Conservation (phyloP, 2,797 vertebrate species). For the Dermochelys coriacea region DNA sequence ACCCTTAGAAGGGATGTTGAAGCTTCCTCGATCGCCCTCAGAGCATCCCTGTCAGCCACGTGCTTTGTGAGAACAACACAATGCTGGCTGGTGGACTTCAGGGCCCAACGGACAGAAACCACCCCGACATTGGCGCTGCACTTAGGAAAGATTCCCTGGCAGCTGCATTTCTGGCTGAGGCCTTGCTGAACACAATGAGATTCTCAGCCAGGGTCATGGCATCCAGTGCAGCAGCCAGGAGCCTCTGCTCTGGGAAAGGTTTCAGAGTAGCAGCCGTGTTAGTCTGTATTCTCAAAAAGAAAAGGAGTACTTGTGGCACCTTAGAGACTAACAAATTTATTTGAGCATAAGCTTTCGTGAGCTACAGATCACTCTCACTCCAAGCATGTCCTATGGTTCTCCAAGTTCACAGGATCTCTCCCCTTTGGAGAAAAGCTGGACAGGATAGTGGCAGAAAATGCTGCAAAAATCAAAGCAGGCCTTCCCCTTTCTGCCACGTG, state of each 20-base stretch:
- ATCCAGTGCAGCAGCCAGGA: neutral
- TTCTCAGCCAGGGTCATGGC: neutral
- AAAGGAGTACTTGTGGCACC: too few species aligned
- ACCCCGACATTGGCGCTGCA: neutral
- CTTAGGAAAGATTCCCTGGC: neutral
- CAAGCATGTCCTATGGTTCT: neutral
- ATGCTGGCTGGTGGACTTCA: neutral
- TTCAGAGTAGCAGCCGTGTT: too few species aligned
- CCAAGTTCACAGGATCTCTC: neutral
- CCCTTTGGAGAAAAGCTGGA: neutral
- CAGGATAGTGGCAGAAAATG: neutral
- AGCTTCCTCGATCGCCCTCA: neutral
- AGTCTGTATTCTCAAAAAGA: too few species aligned
- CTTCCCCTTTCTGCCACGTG: neutral
- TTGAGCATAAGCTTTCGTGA: too few species aligned
- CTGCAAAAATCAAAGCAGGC: neutral
- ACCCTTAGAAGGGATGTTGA: neutral
- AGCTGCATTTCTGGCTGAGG: neutral
- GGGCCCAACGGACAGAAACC: neutral
- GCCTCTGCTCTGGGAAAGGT: neutral
- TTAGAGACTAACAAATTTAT: too few species aligned
- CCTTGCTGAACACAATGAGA: neutral
- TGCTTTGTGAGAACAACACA: neutral
- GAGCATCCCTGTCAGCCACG: neutral
- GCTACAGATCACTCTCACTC: too few species aligned